Evolutionary conservation across 2,888 invertebrate species (phyloP), one percentile per base, ranked within the genome.

Genomic region (Villa cingulata): DNA sequence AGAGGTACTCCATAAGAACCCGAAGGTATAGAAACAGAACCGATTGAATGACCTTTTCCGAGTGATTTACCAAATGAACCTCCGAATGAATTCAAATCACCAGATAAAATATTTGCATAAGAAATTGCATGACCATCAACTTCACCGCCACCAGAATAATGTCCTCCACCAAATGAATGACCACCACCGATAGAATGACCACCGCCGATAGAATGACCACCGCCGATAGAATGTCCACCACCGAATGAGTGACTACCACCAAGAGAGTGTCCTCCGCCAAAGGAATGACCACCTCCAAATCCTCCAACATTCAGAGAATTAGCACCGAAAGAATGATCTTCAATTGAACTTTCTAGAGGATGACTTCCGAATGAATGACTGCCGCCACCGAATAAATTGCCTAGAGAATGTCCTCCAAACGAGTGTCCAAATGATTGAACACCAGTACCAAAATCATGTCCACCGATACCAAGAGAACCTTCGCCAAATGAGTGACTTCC

Each of bases 1-100:
- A 48, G 17, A 27, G 56, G 55, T 1, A 51, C 38, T 19, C 56
- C 55, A 47, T 56, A 55, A 1, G 55, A 54, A 37, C 51, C 53
- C 7, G 56, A 54, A 39, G 56, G 56, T 40, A 54, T 50, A 23
- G 38, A 37, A 27, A 50, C 48, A 12, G 46, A 44, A 9, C 50
- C 52, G 17, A 48, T 20, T 36, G 45, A 50, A 23, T 49, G 49
- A 16, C 51, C 53, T 6, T 51, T 45, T 23, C 48, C 49, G 4
- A 52, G 20, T 14, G 43, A 39, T 19, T 23, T 20, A 29, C 42
- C 32, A n/a, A 19, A 17, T 23, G 40, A 36, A 9, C 46, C 41
- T 6, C 44, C 48, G 6, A 10, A 10, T 6, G 17, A 16, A 37
- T 17, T 4, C 10, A 37, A 16, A 37, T 17, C 37, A n/a, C 29